phyloP scores from a whole-genome alignment of 2,797 vertebrate species.

The Myotis planiceps region DNA sequence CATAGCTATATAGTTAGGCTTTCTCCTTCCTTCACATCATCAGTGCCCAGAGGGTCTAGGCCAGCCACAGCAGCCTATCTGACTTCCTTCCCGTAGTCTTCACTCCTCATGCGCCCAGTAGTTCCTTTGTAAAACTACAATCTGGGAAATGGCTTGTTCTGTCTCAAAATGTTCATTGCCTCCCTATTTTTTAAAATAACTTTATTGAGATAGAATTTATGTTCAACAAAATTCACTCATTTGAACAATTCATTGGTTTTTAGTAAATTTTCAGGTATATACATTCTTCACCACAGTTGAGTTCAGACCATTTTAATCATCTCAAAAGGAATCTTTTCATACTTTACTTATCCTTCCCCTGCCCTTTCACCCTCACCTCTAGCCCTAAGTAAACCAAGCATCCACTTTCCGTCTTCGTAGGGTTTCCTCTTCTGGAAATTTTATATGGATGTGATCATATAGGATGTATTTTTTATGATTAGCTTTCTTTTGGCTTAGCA shows the following conservation, averaged over 20 bases:
- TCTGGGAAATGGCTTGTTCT: neutral
- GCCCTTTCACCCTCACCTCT: accelerated
- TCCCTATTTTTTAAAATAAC: neutral
- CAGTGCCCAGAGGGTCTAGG: no score
- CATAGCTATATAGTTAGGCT: accelerated
- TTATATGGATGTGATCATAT: neutral
- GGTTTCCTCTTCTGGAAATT: neutral
- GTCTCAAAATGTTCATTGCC: neutral
- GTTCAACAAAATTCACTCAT: no score
- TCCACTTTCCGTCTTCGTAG: neutral
- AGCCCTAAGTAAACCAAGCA: neutral
- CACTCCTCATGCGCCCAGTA: no score
- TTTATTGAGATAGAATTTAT: neutral
- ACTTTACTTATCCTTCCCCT: no score
- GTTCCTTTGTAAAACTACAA: neutral
- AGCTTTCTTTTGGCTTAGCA: neutral
- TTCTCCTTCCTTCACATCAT: neutral
- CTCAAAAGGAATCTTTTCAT: neutral
- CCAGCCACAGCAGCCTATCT: accelerated
- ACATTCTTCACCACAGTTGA: neutral
- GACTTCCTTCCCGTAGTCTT: no score
- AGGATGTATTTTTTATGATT: neutral
- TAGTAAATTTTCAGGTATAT: neutral
- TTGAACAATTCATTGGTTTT: neutral
- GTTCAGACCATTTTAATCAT: neutral